Evolutionary conservation across 1,140 invertebrate species (phyloP).

Genomic region (Idris sp.): DNA sequence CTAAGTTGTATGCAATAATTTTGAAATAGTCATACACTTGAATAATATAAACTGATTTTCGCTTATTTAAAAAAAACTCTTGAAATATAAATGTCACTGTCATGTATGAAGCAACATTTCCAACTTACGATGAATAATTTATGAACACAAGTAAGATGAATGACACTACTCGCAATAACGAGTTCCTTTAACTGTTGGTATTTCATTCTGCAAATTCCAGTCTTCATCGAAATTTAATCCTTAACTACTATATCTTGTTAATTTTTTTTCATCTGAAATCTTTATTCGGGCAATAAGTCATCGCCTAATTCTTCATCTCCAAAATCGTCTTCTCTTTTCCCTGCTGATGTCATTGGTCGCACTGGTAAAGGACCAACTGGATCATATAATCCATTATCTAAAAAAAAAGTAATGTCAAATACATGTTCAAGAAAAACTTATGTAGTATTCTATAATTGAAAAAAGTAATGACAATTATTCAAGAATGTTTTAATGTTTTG

Average conservation of each 20-base stretch:
- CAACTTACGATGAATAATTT: conserved; percentile 43
- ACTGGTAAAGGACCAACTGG: conserved; percentile 85
- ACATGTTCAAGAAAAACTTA: conserved; percentile 1
- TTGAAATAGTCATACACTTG: too few species aligned
- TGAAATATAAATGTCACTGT: conserved; percentile 27
- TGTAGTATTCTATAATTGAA: too few species aligned
- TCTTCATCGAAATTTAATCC: conserved; percentile 10
- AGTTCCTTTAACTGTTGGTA: too few species aligned
- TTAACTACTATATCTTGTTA: too few species aligned
- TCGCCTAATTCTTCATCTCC: conserved; percentile 89
- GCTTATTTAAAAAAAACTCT: conserved; percentile 11
- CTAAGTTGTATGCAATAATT: too few species aligned
- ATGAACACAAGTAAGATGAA: conserved; percentile 38
- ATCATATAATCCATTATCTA: conserved; percentile 85
- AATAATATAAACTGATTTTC: conserved; percentile 7
- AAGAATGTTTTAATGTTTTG: too few species aligned
- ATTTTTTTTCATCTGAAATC: not conserved
- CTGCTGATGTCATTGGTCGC: conserved; percentile 87
- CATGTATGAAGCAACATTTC: conserved; percentile 52
- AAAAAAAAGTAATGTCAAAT: conserved; percentile 53
- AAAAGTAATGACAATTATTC: too few species aligned
- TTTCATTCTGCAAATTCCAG: conserved; percentile 29
- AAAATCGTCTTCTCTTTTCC: conserved; percentile 87
- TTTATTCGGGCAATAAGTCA: conserved; percentile 87
- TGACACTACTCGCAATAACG: conserved; percentile 21